These are phyloP conservation scores for Drosophila gaucha DNA, from an alignment of 2,888 invertebrate species.

Conservation along the genomic window DNA sequence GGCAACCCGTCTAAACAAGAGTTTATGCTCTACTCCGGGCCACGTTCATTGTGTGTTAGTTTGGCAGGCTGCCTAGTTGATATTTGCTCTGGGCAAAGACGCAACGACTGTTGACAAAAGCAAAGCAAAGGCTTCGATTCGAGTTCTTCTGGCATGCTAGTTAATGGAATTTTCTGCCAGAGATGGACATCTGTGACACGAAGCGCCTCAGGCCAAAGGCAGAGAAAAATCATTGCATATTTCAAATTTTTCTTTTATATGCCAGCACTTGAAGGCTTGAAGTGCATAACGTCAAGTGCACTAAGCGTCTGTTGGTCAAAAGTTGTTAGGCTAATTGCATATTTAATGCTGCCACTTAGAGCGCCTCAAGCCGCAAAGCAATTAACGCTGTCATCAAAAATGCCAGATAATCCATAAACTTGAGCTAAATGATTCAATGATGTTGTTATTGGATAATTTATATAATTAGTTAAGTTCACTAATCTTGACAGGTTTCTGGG, in stretches of 20 bases:
- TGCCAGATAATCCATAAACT: conserved; percentile 9
- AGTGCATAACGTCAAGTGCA: background rate
- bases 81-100: conserved; percentile 27
- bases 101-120: conserved; percentile 29
- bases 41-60: conserved; percentile 1
- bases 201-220: background rate
- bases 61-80: conserved; percentile 16
- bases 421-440: conserved; percentile 2
- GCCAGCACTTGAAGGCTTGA: background rate
- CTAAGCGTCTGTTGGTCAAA: background rate
- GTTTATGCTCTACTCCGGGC: conserved; percentile 11
- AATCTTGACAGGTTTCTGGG: background rate
- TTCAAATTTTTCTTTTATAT: background rate
- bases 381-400: conserved; percentile 10
- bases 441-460: background rate
- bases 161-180: conserved; percentile 31
- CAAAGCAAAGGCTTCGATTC: conserved; percentile 18
- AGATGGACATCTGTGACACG: conserved; percentile 15
- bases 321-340: conserved; percentile 33
- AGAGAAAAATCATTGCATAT: conserved; percentile 4
- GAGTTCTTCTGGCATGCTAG: background rate
- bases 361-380: background rate
- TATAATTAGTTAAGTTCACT: background rate
- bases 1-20: conserved; percentile 42
- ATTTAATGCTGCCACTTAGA: conserved; percentile 12